Percentiles rank a stretch among this genome's conserved stretches.
Evolutionary conservation across 2,888 invertebrate species (phyloP).

Genomic region (Auanema freiburgensis): DNA sequence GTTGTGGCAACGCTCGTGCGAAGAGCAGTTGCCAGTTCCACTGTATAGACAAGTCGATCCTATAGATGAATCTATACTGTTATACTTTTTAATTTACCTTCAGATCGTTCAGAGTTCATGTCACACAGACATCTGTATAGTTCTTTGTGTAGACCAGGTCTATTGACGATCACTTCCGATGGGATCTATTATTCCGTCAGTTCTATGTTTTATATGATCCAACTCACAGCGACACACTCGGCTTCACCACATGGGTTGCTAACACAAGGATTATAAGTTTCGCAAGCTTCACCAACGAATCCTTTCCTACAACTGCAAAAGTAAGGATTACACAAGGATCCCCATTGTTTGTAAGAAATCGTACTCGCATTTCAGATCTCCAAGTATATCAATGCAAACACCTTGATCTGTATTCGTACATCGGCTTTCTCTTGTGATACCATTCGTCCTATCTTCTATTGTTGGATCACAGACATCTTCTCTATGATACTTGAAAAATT

Average conservation of each 20-base stretch:
- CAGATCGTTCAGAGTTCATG: constrained; percentile 21
- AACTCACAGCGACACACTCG: constrained; percentile 33
- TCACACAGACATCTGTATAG: constrained; percentile 33
- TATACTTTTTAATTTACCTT: constrained; percentile 7
- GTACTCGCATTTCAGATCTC: constrained; percentile 30
- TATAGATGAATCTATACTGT: not conserved
- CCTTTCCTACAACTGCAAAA: constrained; percentile 29
- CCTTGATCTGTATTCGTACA: constrained; percentile 34
- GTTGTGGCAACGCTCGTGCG: constrained; percentile 8
- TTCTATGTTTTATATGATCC: constrained; percentile 4
- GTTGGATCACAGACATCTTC: constrained; percentile 29
- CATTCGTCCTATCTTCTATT: constrained; percentile 27
- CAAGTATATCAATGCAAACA: constrained; percentile 26
- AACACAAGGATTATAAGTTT: constrained; percentile 38
- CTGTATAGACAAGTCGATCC: constrained; percentile 12
- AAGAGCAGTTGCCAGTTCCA: constrained; percentile 16
- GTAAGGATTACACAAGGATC: not conserved
- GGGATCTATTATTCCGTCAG: constrained; percentile 8
- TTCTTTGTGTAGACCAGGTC: constrained; percentile 8
- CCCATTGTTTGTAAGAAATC: not conserved
- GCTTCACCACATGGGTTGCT: constrained; percentile 35
- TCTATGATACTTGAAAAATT: constrained; percentile 13
- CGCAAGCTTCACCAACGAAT: constrained; percentile 38
- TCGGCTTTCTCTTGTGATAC: constrained; percentile 23
- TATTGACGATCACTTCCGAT: constrained; percentile 12